A percentile compares a stretch with the other conserved stretches of the same genome.
These are phyloP conservation scores for Oncorhynchus keta DNA, from an alignment of 2,113 vertebrate genomes.

Conservation along the genomic window DNA sequence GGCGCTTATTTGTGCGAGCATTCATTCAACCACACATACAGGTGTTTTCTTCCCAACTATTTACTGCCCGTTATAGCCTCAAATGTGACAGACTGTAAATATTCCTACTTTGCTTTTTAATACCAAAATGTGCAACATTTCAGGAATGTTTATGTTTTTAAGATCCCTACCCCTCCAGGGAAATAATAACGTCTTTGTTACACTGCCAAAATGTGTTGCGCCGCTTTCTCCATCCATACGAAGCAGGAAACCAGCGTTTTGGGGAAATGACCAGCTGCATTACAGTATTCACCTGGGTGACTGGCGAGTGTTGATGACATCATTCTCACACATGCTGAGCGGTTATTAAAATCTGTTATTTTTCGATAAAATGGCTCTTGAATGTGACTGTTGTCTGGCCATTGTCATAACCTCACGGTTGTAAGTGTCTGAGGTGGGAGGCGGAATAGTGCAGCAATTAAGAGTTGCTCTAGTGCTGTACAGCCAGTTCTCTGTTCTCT, in stretches of 20 bases:
- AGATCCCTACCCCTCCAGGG: background rate
- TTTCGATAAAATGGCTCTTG: constrained; percentile 25
- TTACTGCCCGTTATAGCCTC: constrained; percentile 10
- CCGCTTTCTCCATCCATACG: background rate
- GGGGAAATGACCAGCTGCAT: background rate
- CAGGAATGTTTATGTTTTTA: constrained; percentile 30
- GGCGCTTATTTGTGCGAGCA: background rate
- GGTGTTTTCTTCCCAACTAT: background rate
- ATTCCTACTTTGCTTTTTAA: constrained; percentile 35
- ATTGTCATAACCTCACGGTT: constrained; percentile 62
- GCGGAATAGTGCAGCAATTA: constrained; percentile 14
- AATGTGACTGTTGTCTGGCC: constrained; percentile 35
- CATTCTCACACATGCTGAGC: constrained; percentile 4
- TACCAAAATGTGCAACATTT: constrained; percentile 17
- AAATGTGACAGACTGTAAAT: constrained; percentile 43
- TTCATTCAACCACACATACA: background rate
- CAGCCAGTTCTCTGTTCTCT: too few relatives aligned
- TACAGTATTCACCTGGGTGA: constrained; percentile 16
- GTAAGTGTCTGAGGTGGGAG: constrained; percentile 55
- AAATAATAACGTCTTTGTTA: constrained; percentile 38
- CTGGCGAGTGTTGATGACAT: constrained; percentile 14
- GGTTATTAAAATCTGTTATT: background rate
- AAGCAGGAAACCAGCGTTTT: background rate
- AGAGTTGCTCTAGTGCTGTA: too few relatives aligned
- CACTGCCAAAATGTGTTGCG: background rate